Evolutionary conservation across 1,140 invertebrate species (phyloP), one percentile per base, ranked within the genome.

Genomic region (Chlorops oryzae): DNA sequence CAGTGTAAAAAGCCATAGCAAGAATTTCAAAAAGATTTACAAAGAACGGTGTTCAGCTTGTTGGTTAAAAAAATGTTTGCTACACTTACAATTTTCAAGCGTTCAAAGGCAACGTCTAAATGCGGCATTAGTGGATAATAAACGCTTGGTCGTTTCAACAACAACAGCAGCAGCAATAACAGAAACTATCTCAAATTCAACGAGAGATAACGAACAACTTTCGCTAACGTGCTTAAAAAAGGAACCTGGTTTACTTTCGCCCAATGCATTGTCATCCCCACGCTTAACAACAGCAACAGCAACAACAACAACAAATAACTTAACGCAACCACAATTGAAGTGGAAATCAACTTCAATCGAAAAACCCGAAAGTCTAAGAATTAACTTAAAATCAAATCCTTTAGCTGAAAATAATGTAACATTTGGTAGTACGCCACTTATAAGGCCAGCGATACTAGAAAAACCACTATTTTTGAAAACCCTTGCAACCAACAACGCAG

Each of bases 21-120:
- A 82, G 80, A 87, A 87, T 66, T 61, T 75, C 79, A 64, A 77
- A 78, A 63, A 82, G 62, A 78, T 82, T 37, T 85, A 85, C 59
- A 84, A 82, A 59, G 77, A 80, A 37, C 73, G 87, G 34, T 91
- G 89, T 73, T 82, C 85, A 47, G 87, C 87, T n/a, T 92, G 89
- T 65, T 91, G 88, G 88, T 74, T 92, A 3, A 88, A 88, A 70
- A 82, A 88, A 75, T 90, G 88, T 67, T 68, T 92, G 13, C 81
- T 84, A 56, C 81, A 83, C 40, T 88, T 89, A 69, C 83, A 87
- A 70, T 80, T 91, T 59, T 84, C 87, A 45, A 71, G 78, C 35
- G 77, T 75, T 12, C 75, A 87, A 42, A 80, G 80, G 60, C 73
- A 80, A 47, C 79, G 81, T 45, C 67, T 87, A 49, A 78, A 78